Evolutionary conservation across 2,888 invertebrate species (phyloP), one percentile per base, ranked within the genome.

Genomic region (Agrochola lychnidis): DNA sequence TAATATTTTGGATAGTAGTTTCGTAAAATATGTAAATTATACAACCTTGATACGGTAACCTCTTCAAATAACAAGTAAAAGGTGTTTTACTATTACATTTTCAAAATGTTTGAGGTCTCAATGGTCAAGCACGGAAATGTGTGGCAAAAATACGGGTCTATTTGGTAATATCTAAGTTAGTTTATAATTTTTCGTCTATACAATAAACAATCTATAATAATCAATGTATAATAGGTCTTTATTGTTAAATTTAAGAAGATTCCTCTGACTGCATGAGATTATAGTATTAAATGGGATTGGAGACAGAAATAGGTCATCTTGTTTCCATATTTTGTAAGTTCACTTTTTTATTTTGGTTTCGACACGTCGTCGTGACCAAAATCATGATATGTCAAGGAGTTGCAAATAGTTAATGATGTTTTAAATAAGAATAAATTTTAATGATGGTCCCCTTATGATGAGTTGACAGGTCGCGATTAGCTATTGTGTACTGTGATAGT

Each of bases 21-120:
- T 62, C 67, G 53, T 68, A 64, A 68, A 68, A 30, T 36, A 6
- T 59, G 0, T 61, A 69, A 70, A 70, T 57, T 76, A 76, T 81
- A 51, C 76, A 64, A 56, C 82, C 76, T 73, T 76, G 81, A 64
- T 64, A 81, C 56, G 30, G 59, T 84, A 51, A 70, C 85, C 72
- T 81, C 59, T 84, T 84, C 70, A 64, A 40, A n/a, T 56, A 53
- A 61, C n/a, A 10, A 48, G 67, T 85, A 70, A 70, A 68, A 73
- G 62, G 70, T 25, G 56, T 30, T 76, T 40, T 10, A 42, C 22
- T 45, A 19, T 40, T 36, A 57, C 6, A 9, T 68, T 66, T 53
- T 30, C 4, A 30, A 73, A 73, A 66, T 51, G 1, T n/a, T 72
- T 53, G 2, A 10, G 7, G 12, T 25, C 22, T 56, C 22, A 45